Conservation (phyloP, 2,888 invertebrate genomes). For the Drosophila nigricruria region DNA sequence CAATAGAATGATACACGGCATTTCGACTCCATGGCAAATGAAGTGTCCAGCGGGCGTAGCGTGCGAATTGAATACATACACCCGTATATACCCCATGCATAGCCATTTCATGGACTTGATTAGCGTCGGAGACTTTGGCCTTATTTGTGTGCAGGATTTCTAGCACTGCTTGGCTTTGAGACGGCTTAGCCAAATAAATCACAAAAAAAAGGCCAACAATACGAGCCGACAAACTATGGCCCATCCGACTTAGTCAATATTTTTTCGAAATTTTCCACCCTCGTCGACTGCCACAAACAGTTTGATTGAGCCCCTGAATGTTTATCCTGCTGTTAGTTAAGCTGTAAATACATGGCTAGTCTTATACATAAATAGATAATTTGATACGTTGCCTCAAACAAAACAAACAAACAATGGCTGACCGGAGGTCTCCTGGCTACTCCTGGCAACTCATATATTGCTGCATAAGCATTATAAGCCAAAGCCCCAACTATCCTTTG, state of each 20-base stretch:
- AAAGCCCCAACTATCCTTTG: constrained; percentile 19
- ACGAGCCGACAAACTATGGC: constrained; percentile 45
- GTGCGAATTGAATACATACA: constrained; percentile 2
- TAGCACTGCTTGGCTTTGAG: constrained; percentile 65
- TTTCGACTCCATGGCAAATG: constrained; percentile 48
- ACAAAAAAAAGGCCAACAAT: constrained; percentile 59
- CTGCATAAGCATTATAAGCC: constrained; percentile 59
- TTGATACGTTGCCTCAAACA: constrained; percentile 59
- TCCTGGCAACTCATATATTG: constrained; percentile 38
- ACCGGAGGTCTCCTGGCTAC: background rate
- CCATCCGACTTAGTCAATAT: constrained; percentile 41
- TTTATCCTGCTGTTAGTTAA: constrained; percentile 78
- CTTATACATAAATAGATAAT: constrained; percentile 68
- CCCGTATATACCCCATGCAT: background rate
- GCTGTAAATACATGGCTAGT: constrained; percentile 66
- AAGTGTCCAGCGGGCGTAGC: constrained; percentile 47
- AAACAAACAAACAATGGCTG: constrained; percentile 31
- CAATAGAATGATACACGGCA: constrained; percentile 49
- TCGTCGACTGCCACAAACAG: constrained; percentile 43
- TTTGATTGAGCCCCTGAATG: constrained; percentile 67
- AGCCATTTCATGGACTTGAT: constrained; percentile 28
- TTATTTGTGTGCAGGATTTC: constrained; percentile 72
- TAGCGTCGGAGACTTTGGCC: constrained; percentile 34
- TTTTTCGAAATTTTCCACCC: constrained; percentile 52
- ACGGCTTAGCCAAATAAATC: constrained; percentile 79